Percentiles rank a stretch among this genome's conserved stretches.
Conservation (phyloP, 2,797 vertebrate genomes). For the Denticeps clupeoides region DNA sequence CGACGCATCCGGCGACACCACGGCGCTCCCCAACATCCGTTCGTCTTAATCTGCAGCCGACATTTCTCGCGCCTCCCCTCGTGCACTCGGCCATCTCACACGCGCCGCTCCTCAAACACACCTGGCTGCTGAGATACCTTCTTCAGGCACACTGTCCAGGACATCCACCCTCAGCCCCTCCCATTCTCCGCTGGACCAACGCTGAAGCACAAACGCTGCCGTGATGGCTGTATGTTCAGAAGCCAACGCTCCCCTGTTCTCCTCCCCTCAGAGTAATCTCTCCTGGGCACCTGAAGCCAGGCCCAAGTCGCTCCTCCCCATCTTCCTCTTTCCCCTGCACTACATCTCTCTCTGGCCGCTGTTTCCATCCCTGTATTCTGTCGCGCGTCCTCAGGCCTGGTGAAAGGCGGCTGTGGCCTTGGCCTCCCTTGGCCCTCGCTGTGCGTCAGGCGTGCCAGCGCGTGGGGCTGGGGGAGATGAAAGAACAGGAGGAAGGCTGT, state of each 20-base stretch:
- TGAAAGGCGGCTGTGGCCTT: conserved; percentile 13
- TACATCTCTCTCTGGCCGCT: not conserved
- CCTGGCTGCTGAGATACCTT: conserved; percentile 13
- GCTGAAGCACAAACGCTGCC: not conserved
- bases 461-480: conserved; percentile 52
- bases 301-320: not conserved
- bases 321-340: not conserved
- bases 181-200: not conserved
- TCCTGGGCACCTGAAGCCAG: conserved; percentile 11
- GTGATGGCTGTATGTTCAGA: conserved; percentile 11
- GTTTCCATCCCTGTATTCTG: conserved; percentile 21
- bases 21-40: not conserved
- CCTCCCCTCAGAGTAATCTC: conserved; percentile 13
- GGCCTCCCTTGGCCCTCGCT: not conserved
- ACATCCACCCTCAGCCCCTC: not conserved
- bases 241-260: conserved; percentile 14
- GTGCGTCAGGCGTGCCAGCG: conserved; percentile 33
- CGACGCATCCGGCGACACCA: conserved; percentile 1
- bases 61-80: not conserved
- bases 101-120: too few relatives aligned
- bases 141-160: conserved; percentile 5
- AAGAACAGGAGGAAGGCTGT: conserved; percentile 49
- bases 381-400: conserved; percentile 33
- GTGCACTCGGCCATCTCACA: not conserved
- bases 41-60: conserved; percentile 1